Evolutionary conservation across 1,140 invertebrate genomes (phyloP), one percentile per base, ranked within the genome.

Genomic region (Laodelphax striatellus): DNA sequence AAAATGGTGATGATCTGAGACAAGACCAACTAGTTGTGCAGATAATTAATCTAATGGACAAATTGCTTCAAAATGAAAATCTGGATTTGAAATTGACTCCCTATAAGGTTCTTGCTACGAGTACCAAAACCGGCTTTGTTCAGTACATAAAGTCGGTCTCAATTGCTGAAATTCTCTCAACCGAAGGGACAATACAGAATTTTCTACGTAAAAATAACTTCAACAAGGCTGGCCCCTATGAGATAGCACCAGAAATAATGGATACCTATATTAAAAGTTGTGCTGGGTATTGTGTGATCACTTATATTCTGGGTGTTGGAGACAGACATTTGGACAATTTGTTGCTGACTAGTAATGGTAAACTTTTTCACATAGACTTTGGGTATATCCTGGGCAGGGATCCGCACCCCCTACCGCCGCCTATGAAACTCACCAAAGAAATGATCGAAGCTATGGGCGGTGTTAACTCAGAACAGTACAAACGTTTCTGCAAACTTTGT

Each of bases 1-100:
- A 99, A 77, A 84, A 96, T 69, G 97, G 97, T 0, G 97, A 99
- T 76, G 97, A 99, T 76, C 74, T 99, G n/a, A 74, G 96, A 22
- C 97, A 99, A 75, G 97, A 99, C 78, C 97, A 99, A 74, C 79
- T 99, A 0, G 94, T 99, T 63, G 73, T 99, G 55, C 90, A 94
- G 74, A 98, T 98, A 76, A 98, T 99, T 61, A 93, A 93, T 0
- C 76, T 99, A 6, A 99, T 99, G 22, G 52, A 54, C 6, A 31
- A 54, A n/a, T 28, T 54, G 8, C 52, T 54, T 16, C 21, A n/a
- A 22, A 54, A 24, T 21, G 52, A 54, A 54, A 54, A 54, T 21
- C 52, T 54, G n/a, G 52, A 54, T 28, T 31, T 54, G 28, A 22
- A 31, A 11, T 24, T 54, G 16, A 54, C 52, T 9, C 52, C 52